Evolutionary conservation across 2,888 invertebrate genomes (phyloP).

Genomic region (Drosophila pseudotakahashii): DNA sequence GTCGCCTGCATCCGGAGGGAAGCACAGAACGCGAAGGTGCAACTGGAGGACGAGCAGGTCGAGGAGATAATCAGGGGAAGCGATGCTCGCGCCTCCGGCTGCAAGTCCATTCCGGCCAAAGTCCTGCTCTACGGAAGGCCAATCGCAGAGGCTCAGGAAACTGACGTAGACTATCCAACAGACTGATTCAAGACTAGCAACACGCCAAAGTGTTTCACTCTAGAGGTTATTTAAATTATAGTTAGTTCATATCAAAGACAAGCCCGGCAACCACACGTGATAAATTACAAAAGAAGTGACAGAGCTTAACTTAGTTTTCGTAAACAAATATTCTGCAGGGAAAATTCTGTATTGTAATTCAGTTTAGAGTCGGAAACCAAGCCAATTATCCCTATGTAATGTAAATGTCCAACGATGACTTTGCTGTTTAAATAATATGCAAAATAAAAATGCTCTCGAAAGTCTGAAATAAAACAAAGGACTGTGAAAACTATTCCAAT

Average conservation of each 20-base stretch:
- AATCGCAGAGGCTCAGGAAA: too few species aligned
- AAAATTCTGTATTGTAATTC: not conserved
- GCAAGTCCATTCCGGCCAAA: constrained; percentile 74
- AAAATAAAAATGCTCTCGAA: not conserved
- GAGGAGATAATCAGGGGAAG: constrained; percentile 70
- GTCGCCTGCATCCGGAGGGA: constrained; percentile 76
- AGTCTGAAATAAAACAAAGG: not conserved
- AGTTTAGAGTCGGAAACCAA: not conserved
- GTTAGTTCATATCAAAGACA: not conserved
- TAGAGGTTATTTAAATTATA: not conserved
- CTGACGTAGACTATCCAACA: not conserved
- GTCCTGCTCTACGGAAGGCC: constrained; percentile 7
- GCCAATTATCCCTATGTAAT: not conserved
- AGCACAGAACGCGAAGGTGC: constrained; percentile 51
- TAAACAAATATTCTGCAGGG: too few species aligned
- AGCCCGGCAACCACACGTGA: not conserved
- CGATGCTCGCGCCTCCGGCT: constrained; percentile 74
- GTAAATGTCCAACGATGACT: not conserved
- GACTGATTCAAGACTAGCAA: constrained; percentile 1
- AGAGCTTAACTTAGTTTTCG: not conserved
- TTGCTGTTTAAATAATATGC: not conserved
- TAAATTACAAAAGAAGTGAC: not conserved
- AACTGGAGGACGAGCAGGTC: constrained; percentile 36
- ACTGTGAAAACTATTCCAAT: too few species aligned
- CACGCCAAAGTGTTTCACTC: not conserved